Evolutionary conservation across 1,140 invertebrate species (phyloP), one percentile per base, ranked within the genome.

Genomic region (Sitophilus oryzae): DNA sequence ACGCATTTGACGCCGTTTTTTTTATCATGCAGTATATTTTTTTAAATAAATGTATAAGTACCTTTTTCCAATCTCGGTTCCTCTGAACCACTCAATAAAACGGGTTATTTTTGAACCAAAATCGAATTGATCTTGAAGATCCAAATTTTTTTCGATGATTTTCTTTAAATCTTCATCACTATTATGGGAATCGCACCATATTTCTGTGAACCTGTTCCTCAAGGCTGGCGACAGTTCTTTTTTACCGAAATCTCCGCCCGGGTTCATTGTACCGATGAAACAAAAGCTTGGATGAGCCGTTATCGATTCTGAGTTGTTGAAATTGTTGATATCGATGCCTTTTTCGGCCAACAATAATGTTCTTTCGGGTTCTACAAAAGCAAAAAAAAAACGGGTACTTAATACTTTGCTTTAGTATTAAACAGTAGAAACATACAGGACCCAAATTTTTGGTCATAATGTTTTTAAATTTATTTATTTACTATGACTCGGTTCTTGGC

Each of bases 181-280:
- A 9, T 76, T 78, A 21, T 84, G 83, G 56, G 77, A 78, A 21
- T 90, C 86, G 65, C 96, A 98, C 97, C 97, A 99, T 66, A 99
- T 95, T 77, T 99, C 97, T 0, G 96, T 99, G 63, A 99, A 96
- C 46, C 97, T 81, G 77, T 99, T 99, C 48, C 96, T 80, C 2
- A 99, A 73, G 0, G 97, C 96, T 8, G 96, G 96, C 0, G 97
- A 99, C 8, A 99, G 75, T 79, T 99, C 97, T 75, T 99, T 99
- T 70, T 99, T 99, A 0, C 97, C 97, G 75, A 92, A 99, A 79
- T 99, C 97, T 8, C 97, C 96, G 14, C 95, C 95, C 16, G 97
- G 97, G 78, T 99, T 99, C 97, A 99, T 99, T 0, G 97, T 99
- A 5, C 93, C 93, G 49, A 99, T 82, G 64, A 99, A 91, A 57